Percentiles rank a stretch among this genome's conserved stretches.
phyloP scores from a whole-genome alignment of 2,888 invertebrate genomes.

The Athalia circularis region DNA sequence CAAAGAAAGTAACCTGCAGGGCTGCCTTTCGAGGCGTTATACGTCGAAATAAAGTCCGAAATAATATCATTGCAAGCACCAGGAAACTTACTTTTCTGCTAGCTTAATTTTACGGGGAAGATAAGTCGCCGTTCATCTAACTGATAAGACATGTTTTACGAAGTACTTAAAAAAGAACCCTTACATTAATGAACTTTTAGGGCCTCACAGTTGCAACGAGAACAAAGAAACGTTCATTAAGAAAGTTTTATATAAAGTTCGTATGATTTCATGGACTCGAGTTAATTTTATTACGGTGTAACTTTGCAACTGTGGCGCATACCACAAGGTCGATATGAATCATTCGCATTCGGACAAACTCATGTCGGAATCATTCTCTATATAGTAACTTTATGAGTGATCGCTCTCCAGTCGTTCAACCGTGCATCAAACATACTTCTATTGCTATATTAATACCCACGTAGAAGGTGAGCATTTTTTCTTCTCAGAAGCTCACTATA shows the following conservation, averaged over 20 bases:
- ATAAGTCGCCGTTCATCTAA: constrained; percentile 41
- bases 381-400: too few relatives aligned
- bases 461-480: too few relatives aligned
- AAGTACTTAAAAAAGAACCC: constrained; percentile 41
- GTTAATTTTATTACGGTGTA: constrained; percentile 17
- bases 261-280: constrained; percentile 7
- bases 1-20: not conserved
- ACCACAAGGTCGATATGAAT: not conserved
- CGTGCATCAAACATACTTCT: too few relatives aligned
- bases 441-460: too few relatives aligned
- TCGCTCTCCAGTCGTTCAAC: too few relatives aligned
- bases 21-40: constrained; percentile 20
- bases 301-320: not conserved
- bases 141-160: constrained; percentile 44
- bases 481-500: too few relatives aligned
- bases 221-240: constrained; percentile 41
- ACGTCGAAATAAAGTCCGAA: constrained; percentile 13
- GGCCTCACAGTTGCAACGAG: constrained; percentile 32
- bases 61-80: constrained; percentile 29
- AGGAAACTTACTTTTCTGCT: constrained; percentile 38
- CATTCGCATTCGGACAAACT: not conserved
- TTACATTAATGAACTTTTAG: constrained; percentile 43
- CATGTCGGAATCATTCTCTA: too few relatives aligned
- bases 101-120: constrained; percentile 37
- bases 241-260: constrained; percentile 26